These are phyloP conservation scores for Pan troglodytes DNA, from an alignment of 2,113 vertebrate genomes.

Conservation along the genomic window DNA sequence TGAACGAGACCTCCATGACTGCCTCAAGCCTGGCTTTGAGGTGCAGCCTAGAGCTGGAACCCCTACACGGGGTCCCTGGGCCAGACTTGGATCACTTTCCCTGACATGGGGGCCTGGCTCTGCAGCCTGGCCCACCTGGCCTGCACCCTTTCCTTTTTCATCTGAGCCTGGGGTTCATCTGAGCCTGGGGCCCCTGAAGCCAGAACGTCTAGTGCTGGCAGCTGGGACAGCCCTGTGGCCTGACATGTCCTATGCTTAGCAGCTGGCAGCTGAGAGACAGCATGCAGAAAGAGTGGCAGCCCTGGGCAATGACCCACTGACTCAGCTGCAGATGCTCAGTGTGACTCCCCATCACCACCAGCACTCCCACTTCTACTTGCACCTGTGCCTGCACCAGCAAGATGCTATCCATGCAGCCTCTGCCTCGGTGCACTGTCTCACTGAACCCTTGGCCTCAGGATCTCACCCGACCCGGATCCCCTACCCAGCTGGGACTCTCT, in stretches of 20 bases:
- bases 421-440: slow-evolving; percentile 98
- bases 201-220: slow-evolving; percentile 86
- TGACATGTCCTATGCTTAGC: slow-evolving; percentile 85
- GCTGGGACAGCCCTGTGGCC: slow-evolving; percentile 85
- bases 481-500: slow-evolving; percentile 95
- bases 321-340: slow-evolving; percentile 97
- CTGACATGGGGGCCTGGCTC: slow-evolving; percentile 83
- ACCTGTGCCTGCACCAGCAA: slow-evolving; percentile 99
- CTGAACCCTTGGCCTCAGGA: slow-evolving; percentile 96
- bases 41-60: slow-evolving; percentile 88
- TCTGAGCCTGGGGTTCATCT: slow-evolving; percentile 57
- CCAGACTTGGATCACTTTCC: slow-evolving; percentile 87
- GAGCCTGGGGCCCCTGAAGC: slow-evolving; percentile 84
- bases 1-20: slow-evolving; percentile 91
- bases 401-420: slow-evolving; percentile 95
- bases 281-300: slow-evolving; percentile 90
- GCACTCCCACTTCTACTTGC: slow-evolving; percentile 99
- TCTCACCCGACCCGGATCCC: slow-evolving; percentile 97
- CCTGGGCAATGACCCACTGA: slow-evolving; percentile 91
- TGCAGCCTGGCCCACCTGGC: slow-evolving; percentile 88
- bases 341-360: slow-evolving; percentile 99
- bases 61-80: slow-evolving; percentile 85
- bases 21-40: slow-evolving; percentile 96
- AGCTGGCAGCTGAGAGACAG: slow-evolving; percentile 86
- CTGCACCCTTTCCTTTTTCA: slow-evolving; percentile 87